phyloP scores from a whole-genome alignment of 2,888 invertebrate species.

The Hoplodrina blanda region DNA sequence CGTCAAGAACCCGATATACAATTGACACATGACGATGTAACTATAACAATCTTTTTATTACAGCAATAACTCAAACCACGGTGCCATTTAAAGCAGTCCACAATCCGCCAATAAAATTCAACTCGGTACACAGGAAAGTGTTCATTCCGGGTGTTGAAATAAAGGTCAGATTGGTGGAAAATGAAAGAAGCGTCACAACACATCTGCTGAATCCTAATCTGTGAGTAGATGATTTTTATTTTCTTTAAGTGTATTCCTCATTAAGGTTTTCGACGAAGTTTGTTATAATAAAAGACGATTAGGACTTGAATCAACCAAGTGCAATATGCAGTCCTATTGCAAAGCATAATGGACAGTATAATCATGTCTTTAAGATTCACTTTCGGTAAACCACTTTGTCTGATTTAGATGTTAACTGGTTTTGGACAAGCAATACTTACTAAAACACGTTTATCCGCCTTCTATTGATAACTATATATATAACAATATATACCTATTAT shows the following conservation, averaged over 20 bases:
- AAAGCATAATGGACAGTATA: not conserved
- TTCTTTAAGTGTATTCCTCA: not conserved
- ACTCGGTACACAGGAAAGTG: constrained; percentile 93
- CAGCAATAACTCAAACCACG: constrained; percentile 72
- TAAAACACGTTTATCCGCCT: not conserved
- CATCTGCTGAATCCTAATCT: constrained; percentile 97
- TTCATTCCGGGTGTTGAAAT: constrained; percentile 96
- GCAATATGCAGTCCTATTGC: not conserved
- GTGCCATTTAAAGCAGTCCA: constrained; percentile 93
- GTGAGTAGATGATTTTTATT: constrained; percentile 89
- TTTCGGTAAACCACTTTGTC: constrained; percentile 12
- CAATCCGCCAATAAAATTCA: constrained; percentile 93
- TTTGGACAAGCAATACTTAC: not conserved
- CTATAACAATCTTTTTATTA: constrained; percentile 58
- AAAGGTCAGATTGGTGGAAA: constrained; percentile 93
- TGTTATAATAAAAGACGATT: not conserved
- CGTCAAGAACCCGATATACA: too few relatives aligned
- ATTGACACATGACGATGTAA: too few relatives aligned
- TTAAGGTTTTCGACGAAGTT: not conserved
- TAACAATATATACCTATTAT: too few relatives aligned
- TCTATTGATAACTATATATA: not conserved
- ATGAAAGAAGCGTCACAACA: constrained; percentile 95
- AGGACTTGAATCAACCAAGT: not conserved
- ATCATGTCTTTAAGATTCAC: not conserved
- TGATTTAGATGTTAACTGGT: constrained; percentile 3